Conservation (phyloP, 1,140 invertebrate species). For the Diorhabda carinulata region DNA sequence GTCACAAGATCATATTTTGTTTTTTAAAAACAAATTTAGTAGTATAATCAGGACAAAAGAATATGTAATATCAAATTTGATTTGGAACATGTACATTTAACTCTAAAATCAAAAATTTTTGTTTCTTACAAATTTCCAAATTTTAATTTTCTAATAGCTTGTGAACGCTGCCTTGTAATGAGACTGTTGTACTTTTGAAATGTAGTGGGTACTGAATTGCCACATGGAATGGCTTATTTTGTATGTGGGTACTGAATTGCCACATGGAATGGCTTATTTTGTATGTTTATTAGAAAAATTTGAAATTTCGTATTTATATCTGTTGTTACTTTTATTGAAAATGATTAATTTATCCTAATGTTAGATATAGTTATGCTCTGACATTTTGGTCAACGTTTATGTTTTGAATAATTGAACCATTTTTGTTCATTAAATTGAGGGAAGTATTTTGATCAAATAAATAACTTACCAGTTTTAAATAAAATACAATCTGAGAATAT, state of each 20-base stretch:
- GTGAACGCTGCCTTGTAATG: constrained; percentile 37
- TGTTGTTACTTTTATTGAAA: constrained; percentile 12
- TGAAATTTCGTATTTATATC: constrained; percentile 12
- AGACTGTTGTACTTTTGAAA: constrained; percentile 31
- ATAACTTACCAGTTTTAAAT: neutral
- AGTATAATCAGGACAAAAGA: neutral
- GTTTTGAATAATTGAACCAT: constrained; percentile 6
- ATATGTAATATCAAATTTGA: neutral
- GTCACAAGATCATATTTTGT: neutral
- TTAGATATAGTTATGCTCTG: constrained; percentile 3
- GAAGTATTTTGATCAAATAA: neutral
- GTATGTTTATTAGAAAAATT: constrained; percentile 9
- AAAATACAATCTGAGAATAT: neutral
- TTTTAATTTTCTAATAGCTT: constrained; percentile 54
- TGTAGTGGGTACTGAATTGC: constrained; percentile 3
- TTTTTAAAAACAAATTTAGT: neutral
- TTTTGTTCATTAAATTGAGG: constrained; percentile 11
- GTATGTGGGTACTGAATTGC: no score
- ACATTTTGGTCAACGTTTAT: constrained; percentile 4
- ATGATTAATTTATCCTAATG: constrained; percentile 10
- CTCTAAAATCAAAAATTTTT: neutral
- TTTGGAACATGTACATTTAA: neutral
- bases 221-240: neutral
- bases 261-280: constrained; percentile 11
- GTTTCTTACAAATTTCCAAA: constrained; percentile 3